Evolutionary conservation across 2,797 vertebrate species (phyloP).

Genomic region (Steatocranus sp.): DNA sequence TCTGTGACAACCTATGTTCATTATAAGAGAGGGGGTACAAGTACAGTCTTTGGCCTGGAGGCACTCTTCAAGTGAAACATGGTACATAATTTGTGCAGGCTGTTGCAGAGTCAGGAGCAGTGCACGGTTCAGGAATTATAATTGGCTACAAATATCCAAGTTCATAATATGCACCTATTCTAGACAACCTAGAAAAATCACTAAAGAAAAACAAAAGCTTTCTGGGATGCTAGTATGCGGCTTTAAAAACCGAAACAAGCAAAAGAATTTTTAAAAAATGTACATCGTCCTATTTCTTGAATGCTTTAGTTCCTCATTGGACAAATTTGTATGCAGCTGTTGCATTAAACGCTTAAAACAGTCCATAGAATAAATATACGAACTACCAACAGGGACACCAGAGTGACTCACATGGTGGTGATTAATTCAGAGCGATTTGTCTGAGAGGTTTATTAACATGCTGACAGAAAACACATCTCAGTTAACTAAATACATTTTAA

Average conservation of each 20-base stretch:
- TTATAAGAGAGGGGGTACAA: background rate
- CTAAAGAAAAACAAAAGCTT: background rate
- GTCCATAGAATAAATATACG: background rate
- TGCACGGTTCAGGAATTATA: constrained; percentile 16
- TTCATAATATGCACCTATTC: background rate
- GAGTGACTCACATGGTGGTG: background rate
- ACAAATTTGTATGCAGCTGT: background rate
- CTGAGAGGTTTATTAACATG: background rate
- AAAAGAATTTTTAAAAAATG: background rate
- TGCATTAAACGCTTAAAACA: background rate
- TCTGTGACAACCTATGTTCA: background rate
- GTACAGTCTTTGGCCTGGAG: background rate
- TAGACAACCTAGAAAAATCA: background rate
- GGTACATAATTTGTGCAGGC: constrained; percentile 6
- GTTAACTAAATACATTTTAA: background rate
- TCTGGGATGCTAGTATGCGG: background rate
- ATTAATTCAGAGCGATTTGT: background rate
- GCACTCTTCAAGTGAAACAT: background rate
- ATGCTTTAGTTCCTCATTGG: background rate
- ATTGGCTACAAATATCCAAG: constrained; percentile 14
- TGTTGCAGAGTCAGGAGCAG: constrained; percentile 15
- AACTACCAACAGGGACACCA: background rate
- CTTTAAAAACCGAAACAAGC: background rate
- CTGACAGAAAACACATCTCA: background rate
- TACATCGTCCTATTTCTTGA: background rate